These are phyloP conservation scores for Epicampocera succincta DNA, from an alignment of 2,888 invertebrate species.

Conservation along the genomic window DNA sequence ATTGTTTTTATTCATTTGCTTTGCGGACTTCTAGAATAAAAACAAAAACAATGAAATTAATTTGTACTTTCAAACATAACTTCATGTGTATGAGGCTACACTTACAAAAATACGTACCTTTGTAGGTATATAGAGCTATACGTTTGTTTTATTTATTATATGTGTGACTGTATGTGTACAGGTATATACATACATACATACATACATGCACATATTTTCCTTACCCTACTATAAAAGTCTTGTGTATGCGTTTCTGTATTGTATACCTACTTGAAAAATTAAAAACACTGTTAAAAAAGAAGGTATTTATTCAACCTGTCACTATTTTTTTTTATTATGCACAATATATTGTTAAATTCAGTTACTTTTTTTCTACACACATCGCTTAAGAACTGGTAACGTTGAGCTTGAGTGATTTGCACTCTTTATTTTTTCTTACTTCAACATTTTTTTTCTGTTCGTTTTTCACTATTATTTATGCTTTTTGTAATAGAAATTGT, in stretches of 20 bases:
- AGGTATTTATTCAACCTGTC: slow-evolving; percentile 72
- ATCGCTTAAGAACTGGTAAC: slow-evolving; percentile 73
- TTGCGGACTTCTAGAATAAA: slow-evolving; percentile 40
- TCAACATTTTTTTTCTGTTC: slow-evolving; percentile 14
- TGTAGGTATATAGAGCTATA: background rate
- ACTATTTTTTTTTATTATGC: slow-evolving; percentile 56
- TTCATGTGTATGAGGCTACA: background rate
- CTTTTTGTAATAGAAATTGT: slow-evolving; percentile 61
- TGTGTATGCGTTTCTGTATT: slow-evolving; percentile 5
- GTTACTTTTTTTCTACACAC: slow-evolving; percentile 58
- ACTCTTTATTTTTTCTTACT: slow-evolving; percentile 37
- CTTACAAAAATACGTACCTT: background rate
- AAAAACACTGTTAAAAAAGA: slow-evolving; percentile 69
- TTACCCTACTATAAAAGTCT: slow-evolving; percentile 14
- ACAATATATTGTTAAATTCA: slow-evolving; percentile 59
- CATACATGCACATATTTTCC: background rate
- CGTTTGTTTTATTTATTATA: background rate
- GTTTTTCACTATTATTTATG: slow-evolving; percentile 51
- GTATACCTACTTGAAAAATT: slow-evolving; percentile 10
- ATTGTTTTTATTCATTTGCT: slow-evolving; percentile 41
- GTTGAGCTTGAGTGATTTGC: slow-evolving; percentile 78
- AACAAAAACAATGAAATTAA: slow-evolving; percentile 36
- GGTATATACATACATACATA: no score
- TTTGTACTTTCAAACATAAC: background rate
- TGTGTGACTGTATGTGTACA: no score